Percentiles rank a stretch among this genome's conserved stretches.
Conservation (phyloP, 2,113 vertebrate species). For the Trichomycterus rosablanca region DNA sequence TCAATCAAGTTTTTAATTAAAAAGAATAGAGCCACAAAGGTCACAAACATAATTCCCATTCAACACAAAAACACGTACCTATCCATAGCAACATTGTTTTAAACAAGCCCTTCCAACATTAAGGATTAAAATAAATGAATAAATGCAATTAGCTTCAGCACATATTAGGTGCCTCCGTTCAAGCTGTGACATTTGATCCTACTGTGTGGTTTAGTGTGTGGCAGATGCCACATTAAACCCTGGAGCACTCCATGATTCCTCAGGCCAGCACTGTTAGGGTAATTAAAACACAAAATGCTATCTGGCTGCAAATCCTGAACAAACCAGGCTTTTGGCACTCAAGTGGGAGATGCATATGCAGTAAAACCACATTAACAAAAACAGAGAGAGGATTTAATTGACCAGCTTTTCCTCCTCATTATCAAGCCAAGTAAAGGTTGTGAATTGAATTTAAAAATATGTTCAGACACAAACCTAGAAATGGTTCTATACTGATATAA, state of each 20-base stretch:
- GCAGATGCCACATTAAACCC: slow-evolving; percentile 56
- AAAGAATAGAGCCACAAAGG: slow-evolving; percentile 6
- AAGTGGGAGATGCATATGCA: slow-evolving; percentile 13
- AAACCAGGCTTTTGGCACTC: slow-evolving; percentile 40
- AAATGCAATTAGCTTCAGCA: slow-evolving; percentile 16
- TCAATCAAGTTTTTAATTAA: slow-evolving; percentile 16
- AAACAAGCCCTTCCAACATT: not conserved
- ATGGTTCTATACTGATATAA: too few relatives aligned
- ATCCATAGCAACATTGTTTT: too few relatives aligned
- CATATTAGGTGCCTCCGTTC: slow-evolving; percentile 1
- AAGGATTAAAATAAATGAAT: not conserved
- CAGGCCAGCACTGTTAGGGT: slow-evolving; percentile 50
- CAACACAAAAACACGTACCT: not conserved
- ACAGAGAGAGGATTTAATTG: slow-evolving; percentile 24
- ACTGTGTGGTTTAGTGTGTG: slow-evolving; percentile 35
- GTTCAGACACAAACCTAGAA: not conserved
- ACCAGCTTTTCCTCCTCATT: slow-evolving; percentile 22
- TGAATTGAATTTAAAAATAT: slow-evolving; percentile 30
- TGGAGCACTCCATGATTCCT: slow-evolving; percentile 27
- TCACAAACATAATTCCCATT: slow-evolving; percentile 24
- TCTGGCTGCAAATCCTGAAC: slow-evolving; percentile 44
- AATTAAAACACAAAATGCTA: slow-evolving; percentile 57
- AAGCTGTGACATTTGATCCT: slow-evolving; percentile 8
- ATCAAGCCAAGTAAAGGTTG: slow-evolving; percentile 14
- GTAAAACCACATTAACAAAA: slow-evolving; percentile 43